Evolutionary conservation across 2,888 invertebrate species (phyloP).

Genomic region (Drosophila multiciliata): DNA sequence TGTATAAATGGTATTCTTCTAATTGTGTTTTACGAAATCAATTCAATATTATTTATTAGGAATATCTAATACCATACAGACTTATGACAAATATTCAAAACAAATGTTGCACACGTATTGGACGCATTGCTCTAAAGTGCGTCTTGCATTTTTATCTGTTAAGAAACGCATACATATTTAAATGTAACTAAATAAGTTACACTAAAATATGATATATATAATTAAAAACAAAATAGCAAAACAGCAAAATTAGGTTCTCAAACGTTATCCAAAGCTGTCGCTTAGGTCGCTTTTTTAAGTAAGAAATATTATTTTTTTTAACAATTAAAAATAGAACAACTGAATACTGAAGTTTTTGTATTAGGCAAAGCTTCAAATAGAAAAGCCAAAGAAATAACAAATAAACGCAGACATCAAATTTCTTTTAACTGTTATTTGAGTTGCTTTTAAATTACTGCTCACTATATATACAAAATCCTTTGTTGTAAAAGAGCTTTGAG

Average conservation of each 20-base stretch:
- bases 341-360: conserved; percentile 11
- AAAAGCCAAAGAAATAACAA: conserved; percentile 13
- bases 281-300: conserved; percentile 5
- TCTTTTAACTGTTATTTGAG: background rate
- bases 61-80: conserved; percentile 40
- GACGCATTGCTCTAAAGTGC: conserved; percentile 21
- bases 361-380: conserved; percentile 12
- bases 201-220: conserved; percentile 18
- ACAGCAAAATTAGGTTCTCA: conserved; percentile 10
- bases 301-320: conserved; percentile 2
- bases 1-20: conserved; percentile 27
- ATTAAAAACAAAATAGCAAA: conserved; percentile 4
- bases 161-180: conserved; percentile 50
- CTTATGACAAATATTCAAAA: conserved; percentile 46
- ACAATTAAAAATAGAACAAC: conserved; percentile 13
- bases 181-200: conserved; percentile 25
- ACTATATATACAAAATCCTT: background rate
- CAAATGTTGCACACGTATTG: conserved; percentile 37
- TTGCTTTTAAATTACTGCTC: conserved; percentile 8
- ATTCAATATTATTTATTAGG: conserved; percentile 39
- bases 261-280: conserved; percentile 1
- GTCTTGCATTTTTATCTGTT: conserved; percentile 43
- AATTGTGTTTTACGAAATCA: conserved; percentile 37
- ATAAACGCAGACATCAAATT: conserved; percentile 8
- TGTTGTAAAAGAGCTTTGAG: conserved; percentile 29